Evolutionary conservation across 2,888 invertebrate species (phyloP), one percentile per base, ranked within the genome.

Genomic region (Euspilapteryx auroguttella): DNA sequence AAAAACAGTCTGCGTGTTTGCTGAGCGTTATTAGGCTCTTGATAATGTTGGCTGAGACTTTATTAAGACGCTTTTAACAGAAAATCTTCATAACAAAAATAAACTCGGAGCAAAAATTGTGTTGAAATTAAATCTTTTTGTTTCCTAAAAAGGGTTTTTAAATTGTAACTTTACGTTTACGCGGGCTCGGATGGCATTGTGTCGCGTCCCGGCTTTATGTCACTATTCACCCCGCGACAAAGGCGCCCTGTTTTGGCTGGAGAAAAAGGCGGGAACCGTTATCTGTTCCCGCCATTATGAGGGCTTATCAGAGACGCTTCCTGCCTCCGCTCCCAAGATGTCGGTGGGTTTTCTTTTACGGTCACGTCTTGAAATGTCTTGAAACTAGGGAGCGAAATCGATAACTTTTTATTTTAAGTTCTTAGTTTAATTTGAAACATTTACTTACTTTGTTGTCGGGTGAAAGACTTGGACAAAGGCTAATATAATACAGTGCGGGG

Each of bases 201-300:
- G 44, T 37, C 32, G 41, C 32, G 37, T 35, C 9, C 42, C 47
- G 53, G 43, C 57, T 56, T 69, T 66, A 64, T 66, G 63, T 49
- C 44, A 55, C 49, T 41, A 54, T 58, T 63, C 58, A 59, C 40
- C 39, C 21, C 45, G 46, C 47, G 47, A 71, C 71, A 69, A 73
- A 61, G 58, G 66, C 62, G 58, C 59, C 56, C 45, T 63, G 61
- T 65, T 64, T 63, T 57, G 63, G 61, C 65, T 62, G 61, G 65
- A 65, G 65, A 68, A 69, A 66, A 75, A 71, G 69, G 75, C 69
- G 71, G 71, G 71, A 56, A 53, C 57, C 62, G 71, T 69, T 78
- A 75, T 75, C 71, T 56, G 55, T 47, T 48, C 41, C 44, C 52
- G 65, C 76, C 76, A 76, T 77, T 76, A 76, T 69, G 69, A 55